These are phyloP conservation scores for Phortica okadai DNA, from an alignment of 2,888 invertebrate genomes.

Conservation along the genomic window DNA sequence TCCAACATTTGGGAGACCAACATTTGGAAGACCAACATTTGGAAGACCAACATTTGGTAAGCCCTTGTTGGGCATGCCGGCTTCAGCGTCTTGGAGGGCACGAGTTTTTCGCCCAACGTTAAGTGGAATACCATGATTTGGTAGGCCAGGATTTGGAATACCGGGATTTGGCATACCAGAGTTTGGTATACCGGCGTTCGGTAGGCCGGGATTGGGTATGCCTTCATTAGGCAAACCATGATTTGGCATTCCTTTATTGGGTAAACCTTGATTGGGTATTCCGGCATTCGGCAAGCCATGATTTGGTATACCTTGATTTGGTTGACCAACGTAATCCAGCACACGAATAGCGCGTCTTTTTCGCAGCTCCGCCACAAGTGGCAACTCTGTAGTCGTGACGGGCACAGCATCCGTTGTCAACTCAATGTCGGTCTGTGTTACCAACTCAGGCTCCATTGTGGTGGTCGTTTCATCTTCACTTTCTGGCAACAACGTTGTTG, in stretches of 20 bases:
- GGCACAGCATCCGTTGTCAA: slow-evolving; percentile 42
- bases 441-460: slow-evolving; percentile 46
- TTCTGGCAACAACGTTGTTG: slow-evolving; percentile 53
- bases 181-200: not conserved
- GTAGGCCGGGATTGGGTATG: not conserved
- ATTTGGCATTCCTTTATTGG: slow-evolving; percentile 4
- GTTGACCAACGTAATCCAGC: not conserved
- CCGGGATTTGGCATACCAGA: not conserved
- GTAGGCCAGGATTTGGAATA: slow-evolving; percentile 36
- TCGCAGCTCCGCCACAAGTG: not conserved
- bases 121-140: slow-evolving; percentile 36
- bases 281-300: not conserved
- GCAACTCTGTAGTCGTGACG: not conserved
- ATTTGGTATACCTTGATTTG: not conserved
- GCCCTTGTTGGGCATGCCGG: slow-evolving; percentile 42
- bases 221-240: slow-evolving; percentile 35
- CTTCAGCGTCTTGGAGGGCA: slow-evolving; percentile 29
- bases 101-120: not conserved
- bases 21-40: slow-evolving; percentile 27
- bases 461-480: slow-evolving; percentile 51
- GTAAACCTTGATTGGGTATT: not conserved
- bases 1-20: slow-evolving; percentile 6
- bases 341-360: not conserved
- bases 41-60: slow-evolving; percentile 40
- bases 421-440: slow-evolving; percentile 54